Base-by-base conservation (phyloP, 2,113 vertebrate genomes). In the Illadopsis cleaveri region DNA sequence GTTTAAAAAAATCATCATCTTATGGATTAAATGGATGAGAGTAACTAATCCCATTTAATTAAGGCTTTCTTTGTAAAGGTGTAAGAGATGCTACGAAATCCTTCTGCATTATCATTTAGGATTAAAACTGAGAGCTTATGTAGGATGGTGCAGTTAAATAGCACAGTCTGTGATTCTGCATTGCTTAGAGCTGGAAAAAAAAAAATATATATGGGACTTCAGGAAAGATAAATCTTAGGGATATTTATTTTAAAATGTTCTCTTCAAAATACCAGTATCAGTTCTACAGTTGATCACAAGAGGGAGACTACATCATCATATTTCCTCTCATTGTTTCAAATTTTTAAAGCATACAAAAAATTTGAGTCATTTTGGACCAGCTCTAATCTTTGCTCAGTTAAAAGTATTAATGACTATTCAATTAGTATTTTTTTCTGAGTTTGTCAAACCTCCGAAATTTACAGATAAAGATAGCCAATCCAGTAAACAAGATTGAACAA, bases 401-500 rank as follows among this genome's bases (percentile, higher is more conserved):
- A 86, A 70, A 83, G 33, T n/a, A 89, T 65, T 33, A 70, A 78
- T 30, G 47, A 70, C 30, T 70, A 57, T 40, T 92, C 62, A 87
- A 20, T 86, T 82, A 83, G 7, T 22, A 38, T 27, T 64, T 90
- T 89, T 62, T 96, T 97, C 79, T 58, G 66, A 95, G 85, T 89
- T 97, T 94, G 78, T 85, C 71, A 90, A 82, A 50, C 21, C 72
- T 95, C 21, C 31, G 56, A 77, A 82, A 87, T 93, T 98, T 98
- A 99, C 94, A 99, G 97, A 95, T 99, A 99, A 96, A 99, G 98
- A 95, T 99, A 99, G 33, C 98, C 99, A 90, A 99, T 99, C 99
- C 99, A 99, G 72, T 99, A 99, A 92, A 99, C 99, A 62, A 99
- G 97, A 97, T 99, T 99, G 93, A 99, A 99, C 84, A 99, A 97